Percentiles rank a stretch among this genome's conserved stretches.
Evolutionary conservation across 1,140 invertebrate genomes (phyloP).

Genomic region (Notospermus geniculatus): DNA sequence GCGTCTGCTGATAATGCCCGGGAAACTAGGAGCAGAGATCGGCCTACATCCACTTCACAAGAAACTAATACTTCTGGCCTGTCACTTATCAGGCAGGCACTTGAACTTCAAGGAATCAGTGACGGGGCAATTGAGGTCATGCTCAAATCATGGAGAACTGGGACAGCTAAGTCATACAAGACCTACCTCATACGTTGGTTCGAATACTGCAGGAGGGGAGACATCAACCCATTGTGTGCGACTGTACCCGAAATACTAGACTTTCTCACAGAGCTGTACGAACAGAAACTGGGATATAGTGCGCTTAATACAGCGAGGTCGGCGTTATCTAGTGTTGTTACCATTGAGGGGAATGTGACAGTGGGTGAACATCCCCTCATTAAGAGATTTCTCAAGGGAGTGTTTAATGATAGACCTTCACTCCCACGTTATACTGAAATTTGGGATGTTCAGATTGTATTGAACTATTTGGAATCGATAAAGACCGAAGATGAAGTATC

Average conservation of each 20-base stretch:
- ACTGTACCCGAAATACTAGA: neutral
- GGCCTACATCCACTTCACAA: neutral
- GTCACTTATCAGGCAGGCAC: conserved; percentile 14
- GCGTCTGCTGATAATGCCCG: neutral
- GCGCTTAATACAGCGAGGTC: too few relatives aligned
- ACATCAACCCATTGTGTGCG: conserved; percentile 5
- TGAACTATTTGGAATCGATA: neutral
- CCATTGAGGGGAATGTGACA: too few relatives aligned
- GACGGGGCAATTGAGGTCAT: conserved; percentile 8
- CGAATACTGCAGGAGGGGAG: neutral
- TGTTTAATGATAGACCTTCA: conserved; percentile 9
- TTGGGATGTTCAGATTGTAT: conserved; percentile 14
- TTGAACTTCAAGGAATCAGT: conserved; percentile 3
- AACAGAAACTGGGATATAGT: neutral
- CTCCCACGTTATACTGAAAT: conserved; percentile 10
- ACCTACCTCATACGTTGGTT: conserved; percentile 14
- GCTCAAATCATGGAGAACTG: conserved; percentile 15
- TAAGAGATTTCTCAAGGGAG: conserved; percentile 10
- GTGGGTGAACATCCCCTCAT: neutral
- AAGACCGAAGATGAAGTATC: conserved; percentile 4
- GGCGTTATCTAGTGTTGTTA: too few relatives aligned
- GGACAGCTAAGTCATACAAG: conserved; percentile 13
- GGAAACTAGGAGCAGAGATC: neutral
- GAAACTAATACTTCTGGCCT: conserved; percentile 6
- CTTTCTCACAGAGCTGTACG: conserved; percentile 5